Evolutionary conservation across 2,797 vertebrate species (phyloP).

Genomic region (Muscicapa comitata): DNA sequence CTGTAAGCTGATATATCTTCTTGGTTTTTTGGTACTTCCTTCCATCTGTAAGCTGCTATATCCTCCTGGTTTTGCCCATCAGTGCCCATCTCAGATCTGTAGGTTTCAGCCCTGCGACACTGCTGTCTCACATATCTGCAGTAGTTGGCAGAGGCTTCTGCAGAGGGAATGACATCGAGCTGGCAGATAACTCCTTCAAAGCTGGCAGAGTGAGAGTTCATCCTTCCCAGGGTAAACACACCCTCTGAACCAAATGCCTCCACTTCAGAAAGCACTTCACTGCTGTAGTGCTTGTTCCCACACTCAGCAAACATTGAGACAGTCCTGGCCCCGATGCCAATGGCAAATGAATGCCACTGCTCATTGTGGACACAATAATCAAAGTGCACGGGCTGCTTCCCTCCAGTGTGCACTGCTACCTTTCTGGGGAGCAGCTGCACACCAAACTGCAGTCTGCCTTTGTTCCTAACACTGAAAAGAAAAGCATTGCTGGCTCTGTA

Average conservation of each 20-base stretch:
- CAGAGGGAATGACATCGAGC: slow-evolving; percentile 90
- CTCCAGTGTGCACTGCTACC: slow-evolving; percentile 84
- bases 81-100: slow-evolving; percentile 67
- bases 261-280: slow-evolving; percentile 76
- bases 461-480: slow-evolving; percentile 89
- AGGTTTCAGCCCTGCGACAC: slow-evolving; percentile 86
- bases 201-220: slow-evolving; percentile 83
- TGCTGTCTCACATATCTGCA: slow-evolving; percentile 89
- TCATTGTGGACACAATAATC: slow-evolving; percentile 86
- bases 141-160: slow-evolving; percentile 86
- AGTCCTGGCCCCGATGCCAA: slow-evolving; percentile 77
- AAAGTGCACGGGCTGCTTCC: slow-evolving; percentile 85
- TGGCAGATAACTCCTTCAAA: slow-evolving; percentile 92
- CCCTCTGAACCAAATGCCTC: slow-evolving; percentile 77
- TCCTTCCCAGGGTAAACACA: slow-evolving; percentile 88
- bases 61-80: too few species aligned
- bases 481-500: slow-evolving; percentile 90
- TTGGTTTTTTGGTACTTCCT: too few species aligned
- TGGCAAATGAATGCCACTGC: slow-evolving; percentile 85
- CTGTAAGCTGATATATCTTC: too few species aligned
- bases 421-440: slow-evolving; percentile 89
- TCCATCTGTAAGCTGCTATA: too few species aligned
- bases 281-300: slow-evolving; percentile 80
- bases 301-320: slow-evolving; percentile 86
- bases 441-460: slow-evolving; percentile 86